Percentiles rank a stretch among this genome's conserved stretches.
These are phyloP conservation scores for Alectoris magna DNA, from an alignment of 2,797 vertebrate species.

Conservation along the genomic window DNA sequence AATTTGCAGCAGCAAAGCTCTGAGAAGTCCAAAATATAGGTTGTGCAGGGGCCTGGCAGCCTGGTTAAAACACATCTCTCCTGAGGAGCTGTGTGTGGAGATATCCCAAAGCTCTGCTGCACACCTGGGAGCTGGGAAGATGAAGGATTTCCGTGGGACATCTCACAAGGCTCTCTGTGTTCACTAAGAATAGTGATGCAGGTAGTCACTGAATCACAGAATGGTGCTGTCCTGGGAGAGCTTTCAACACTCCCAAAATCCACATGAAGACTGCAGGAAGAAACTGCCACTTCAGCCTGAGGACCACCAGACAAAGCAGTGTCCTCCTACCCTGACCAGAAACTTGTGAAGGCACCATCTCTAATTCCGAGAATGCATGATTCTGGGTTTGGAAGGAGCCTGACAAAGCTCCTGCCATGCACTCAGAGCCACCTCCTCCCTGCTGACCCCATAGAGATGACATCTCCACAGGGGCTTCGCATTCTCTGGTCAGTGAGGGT, in stretches of 20 bases:
- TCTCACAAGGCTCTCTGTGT: not conserved
- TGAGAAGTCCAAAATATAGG: not conserved
- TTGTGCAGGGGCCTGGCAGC: not conserved
- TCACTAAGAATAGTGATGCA: not conserved
- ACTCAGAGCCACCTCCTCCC: not conserved
- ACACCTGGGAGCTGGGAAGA: too few species aligned
- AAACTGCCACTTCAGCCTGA: not conserved
- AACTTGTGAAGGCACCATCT: not conserved
- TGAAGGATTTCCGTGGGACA: not conserved
- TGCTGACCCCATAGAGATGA: not conserved
- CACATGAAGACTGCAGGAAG: not conserved
- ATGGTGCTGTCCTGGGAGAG: not conserved
- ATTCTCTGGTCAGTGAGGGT: not conserved
- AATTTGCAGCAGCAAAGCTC: not conserved
- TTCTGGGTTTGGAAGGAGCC: not conserved
- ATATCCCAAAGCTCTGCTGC: not conserved
- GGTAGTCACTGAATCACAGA: too few species aligned
- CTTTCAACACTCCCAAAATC: not conserved
- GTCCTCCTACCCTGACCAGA: fast-evolving
- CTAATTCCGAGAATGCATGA: not conserved
- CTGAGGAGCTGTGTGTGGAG: not conserved
- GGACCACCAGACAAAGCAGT: not conserved
- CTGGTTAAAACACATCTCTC: not conserved
- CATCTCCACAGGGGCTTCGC: not conserved
- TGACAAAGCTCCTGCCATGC: not conserved